phyloP scores from a whole-genome alignment of 2,113 vertebrate genomes.

The Microtus ochrogaster region DNA sequence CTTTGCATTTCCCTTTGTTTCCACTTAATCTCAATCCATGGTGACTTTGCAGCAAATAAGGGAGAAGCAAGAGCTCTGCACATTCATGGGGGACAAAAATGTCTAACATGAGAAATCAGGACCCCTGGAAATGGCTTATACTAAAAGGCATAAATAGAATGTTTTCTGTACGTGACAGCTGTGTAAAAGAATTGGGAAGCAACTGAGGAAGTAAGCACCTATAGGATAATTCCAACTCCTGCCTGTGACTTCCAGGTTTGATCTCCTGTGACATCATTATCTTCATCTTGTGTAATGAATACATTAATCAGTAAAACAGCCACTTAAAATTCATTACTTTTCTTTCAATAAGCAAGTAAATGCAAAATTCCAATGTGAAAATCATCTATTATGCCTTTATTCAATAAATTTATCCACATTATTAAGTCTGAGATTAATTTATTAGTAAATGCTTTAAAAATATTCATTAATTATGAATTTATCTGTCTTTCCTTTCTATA shows the following conservation, averaged over 20 bases:
- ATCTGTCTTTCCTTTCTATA: conserved; percentile 15
- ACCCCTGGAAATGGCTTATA: background rate
- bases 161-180: background rate
- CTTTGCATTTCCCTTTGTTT: background rate
- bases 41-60: background rate
- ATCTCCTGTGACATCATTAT: too few relatives aligned
- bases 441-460: conserved; percentile 29
- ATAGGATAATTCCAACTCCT: background rate
- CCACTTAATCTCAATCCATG: background rate
- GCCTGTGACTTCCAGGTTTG: background rate
- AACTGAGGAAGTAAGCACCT: background rate
- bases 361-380: background rate
- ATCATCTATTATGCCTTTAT: background rate
- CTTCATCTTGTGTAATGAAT: background rate
- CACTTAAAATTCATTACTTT: background rate
- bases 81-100: background rate
- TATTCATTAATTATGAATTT: conserved; percentile 40
- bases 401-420: conserved; percentile 16
- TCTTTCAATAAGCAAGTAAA: background rate
- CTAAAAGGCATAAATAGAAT: background rate
- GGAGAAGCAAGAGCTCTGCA: background rate
- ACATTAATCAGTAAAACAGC: background rate
- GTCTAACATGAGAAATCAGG: background rate
- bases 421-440: conserved; percentile 28
- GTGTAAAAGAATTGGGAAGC: background rate